Conservation (phyloP, 2,797 vertebrate genomes). For the Bothrops alternatus region DNA sequence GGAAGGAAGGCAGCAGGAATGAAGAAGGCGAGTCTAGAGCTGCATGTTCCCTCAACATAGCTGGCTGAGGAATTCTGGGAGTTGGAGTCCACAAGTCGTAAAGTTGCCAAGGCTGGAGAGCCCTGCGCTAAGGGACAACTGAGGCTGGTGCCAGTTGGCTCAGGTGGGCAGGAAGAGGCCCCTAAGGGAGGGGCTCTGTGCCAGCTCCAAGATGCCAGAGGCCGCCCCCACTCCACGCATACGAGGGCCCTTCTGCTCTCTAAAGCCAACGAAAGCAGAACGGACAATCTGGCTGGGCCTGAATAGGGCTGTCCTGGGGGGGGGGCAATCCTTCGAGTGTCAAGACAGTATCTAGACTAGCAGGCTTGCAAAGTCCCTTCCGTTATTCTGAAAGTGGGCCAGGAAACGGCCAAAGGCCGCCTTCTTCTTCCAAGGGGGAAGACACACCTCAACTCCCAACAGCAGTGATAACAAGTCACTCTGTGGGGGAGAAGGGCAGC, state of each 20-base stretch:
- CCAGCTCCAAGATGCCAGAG: neutral
- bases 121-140: neutral
- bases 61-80: neutral
- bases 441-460: neutral
- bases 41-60: too few species aligned
- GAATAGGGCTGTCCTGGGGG: fast-evolving
- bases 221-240: fast-evolving
- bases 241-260: too few species aligned
- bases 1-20: neutral
- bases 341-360: neutral
- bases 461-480: too few species aligned
- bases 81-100: neutral
- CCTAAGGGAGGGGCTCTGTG: too few species aligned
- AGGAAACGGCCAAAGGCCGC: neutral
- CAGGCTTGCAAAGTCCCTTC: neutral
- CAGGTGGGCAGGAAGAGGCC: neutral
- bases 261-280: fast-evolving
- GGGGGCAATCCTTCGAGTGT: too few species aligned
- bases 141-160: neutral
- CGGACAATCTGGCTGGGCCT: fast-evolving
- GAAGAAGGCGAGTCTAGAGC: neutral
- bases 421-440: neutral
- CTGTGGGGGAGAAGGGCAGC: too few species aligned
- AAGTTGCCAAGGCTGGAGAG: neutral
- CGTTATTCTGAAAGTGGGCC: neutral